Evolutionary conservation across 2,888 invertebrate genomes (phyloP).

Genomic region (Trichogramma evanescens): DNA sequence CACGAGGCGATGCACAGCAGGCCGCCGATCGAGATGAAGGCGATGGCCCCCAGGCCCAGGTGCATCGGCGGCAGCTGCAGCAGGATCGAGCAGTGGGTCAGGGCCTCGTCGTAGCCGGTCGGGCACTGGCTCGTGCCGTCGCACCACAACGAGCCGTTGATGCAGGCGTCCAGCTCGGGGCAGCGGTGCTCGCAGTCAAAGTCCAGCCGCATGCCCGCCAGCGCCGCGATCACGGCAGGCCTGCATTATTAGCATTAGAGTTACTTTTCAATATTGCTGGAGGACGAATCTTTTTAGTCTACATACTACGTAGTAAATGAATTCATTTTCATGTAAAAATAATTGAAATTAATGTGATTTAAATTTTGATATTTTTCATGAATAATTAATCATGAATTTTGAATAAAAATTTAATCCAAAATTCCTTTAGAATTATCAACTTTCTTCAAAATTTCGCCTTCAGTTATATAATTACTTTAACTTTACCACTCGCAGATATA

Average conservation of each 20-base stretch:
- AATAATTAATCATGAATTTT: too few relatives aligned
- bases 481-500: too few relatives aligned
- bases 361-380: too few relatives aligned
- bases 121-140: slow-evolving; percentile 49
- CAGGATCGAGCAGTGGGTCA: slow-evolving; percentile 71
- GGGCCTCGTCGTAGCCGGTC: slow-evolving; percentile 63
- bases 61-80: slow-evolving; percentile 71
- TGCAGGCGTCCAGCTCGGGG: slow-evolving; percentile 46
- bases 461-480: too few relatives aligned
- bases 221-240: slow-evolving; percentile 39
- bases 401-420: too few relatives aligned
- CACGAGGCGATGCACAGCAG: slow-evolving; percentile 40
- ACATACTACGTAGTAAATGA: too few relatives aligned
- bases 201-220: slow-evolving; percentile 55
- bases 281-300: too few relatives aligned
- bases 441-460: too few relatives aligned
- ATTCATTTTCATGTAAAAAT: too few relatives aligned
- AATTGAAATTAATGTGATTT: too few relatives aligned
- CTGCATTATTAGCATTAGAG: slow-evolving; percentile 21
- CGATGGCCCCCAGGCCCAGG: slow-evolving; percentile 51
- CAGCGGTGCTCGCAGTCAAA: slow-evolving; percentile 54
- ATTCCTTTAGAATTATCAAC: too few relatives aligned
- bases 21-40: slow-evolving; percentile 41
- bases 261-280: too few relatives aligned
- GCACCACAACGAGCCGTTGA: slow-evolving; percentile 47